Evolutionary conservation across 2,797 vertebrate species (phyloP), one percentile per base, ranked within the genome.

Genomic region (Crenuchus spilurus): DNA sequence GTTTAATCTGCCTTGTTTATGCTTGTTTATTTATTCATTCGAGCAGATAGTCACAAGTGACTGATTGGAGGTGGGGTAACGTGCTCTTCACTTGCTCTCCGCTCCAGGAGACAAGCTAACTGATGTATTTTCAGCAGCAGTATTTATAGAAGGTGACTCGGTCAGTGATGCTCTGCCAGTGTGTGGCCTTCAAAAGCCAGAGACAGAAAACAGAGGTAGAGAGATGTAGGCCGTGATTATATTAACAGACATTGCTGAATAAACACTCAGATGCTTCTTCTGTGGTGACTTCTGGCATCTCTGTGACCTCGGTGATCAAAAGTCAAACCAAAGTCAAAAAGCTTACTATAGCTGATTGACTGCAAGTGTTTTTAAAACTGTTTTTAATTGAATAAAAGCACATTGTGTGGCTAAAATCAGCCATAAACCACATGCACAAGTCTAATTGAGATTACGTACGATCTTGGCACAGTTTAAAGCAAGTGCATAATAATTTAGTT

Each of bases 1-100:
- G 63, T 76, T 57, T 70, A 62, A 41, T 65, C 54, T 70, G 26
- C 41, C 26, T 44, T 0, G 8, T 75, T 58, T 69, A 46, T 57
- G 18, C 37, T 37, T 11, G 24, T 39, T 69, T 62, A 57, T 64
- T 74, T 55, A 55, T 71, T 77, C 13, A 26, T 39, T 75, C 58
- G 18, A 58, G 51, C 42, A 48, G 61, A 61, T 61, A 62, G 61
- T 70, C 41, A 30, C 2, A 14, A 57, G 48, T 42, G 46, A 44
- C 35, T 57, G 30, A 55, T 44, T 54, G 57, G 39, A 13, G 64
- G 42, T 64, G 26, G 31, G 42, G 57, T 3, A 75, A 35, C 3
- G 10, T 24, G 20, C 14, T 44, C 9, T 26, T 11, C 33, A 4
- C 24, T 41, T 16, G 49, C 49, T 55, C 52, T 55, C 28, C 3